These are phyloP conservation scores for Urocolius indicus DNA, from an alignment of 2,113 vertebrate genomes.

Conservation along the genomic window DNA sequence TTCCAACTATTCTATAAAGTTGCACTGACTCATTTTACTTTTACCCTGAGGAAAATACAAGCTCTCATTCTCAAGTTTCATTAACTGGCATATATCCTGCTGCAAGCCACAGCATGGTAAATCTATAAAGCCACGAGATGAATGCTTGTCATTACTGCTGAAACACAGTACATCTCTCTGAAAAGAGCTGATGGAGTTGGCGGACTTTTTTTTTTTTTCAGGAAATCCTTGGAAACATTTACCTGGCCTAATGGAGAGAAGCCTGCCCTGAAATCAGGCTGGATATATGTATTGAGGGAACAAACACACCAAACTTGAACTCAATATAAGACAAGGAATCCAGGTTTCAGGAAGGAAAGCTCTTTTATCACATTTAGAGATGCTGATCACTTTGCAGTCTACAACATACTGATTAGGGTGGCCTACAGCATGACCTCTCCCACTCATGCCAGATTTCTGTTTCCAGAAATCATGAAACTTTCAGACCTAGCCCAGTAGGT, in stretches of 20 bases:
- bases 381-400: neutral
- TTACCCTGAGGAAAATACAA: neutral
- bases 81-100: neutral
- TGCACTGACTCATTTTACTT: neutral
- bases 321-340: neutral
- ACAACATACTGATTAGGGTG: neutral
- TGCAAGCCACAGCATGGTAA: neutral
- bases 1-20: neutral
- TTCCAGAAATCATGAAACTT: neutral
- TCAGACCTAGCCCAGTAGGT: neutral
- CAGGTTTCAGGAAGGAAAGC: neutral
- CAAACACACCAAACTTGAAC: neutral
- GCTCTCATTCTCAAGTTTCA: neutral
- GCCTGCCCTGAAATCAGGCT: neutral
- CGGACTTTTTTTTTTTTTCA: neutral
- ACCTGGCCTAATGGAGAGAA: neutral
- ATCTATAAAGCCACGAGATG: neutral
- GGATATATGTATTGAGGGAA: neutral
- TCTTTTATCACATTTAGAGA: neutral
- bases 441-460: neutral
- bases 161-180: neutral
- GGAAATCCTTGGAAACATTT: neutral
- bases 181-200: neutral
- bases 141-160: neutral
- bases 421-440: neutral